Conservation (phyloP, 2,888 invertebrate genomes). For the Pristionchus arcanus region DNA sequence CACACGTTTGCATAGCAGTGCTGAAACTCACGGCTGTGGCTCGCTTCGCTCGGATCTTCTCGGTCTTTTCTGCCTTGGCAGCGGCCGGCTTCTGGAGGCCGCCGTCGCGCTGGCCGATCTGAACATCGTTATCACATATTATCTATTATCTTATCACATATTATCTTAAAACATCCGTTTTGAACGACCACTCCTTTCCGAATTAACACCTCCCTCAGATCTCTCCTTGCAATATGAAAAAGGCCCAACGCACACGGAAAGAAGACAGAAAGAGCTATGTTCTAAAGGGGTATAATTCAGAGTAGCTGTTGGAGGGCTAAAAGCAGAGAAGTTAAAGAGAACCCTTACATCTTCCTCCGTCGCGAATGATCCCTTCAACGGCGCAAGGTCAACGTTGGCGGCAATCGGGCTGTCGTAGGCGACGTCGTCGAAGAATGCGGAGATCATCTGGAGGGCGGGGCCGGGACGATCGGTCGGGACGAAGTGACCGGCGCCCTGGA, state of each 20-base stretch:
- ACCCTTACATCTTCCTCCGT: conserved; percentile 9
- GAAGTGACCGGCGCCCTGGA: conserved; percentile 87
- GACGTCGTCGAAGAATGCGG: conserved; percentile 31
- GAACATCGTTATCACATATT: no score
- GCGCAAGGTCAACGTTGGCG: conserved; percentile 34
- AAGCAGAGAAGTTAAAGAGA: no score
- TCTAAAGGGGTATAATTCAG: no score
- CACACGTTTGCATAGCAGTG: no score
- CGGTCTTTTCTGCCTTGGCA: background rate
- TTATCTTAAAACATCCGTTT: no score
- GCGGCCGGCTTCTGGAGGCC: conserved; percentile 28
- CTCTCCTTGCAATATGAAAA: no score
- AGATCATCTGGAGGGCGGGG: conserved; percentile 84
- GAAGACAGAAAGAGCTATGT: no score
- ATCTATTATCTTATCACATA: no score
- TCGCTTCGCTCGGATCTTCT: conserved; percentile 14
- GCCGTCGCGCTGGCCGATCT: conserved; percentile 26
- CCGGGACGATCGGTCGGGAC: conserved; percentile 89
- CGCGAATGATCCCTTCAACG: background rate
- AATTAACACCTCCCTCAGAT: no score
- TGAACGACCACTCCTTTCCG: no score
- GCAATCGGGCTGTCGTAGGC: background rate
- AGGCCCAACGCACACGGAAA: no score
- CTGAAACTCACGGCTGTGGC: background rate
- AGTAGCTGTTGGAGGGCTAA: no score